Evolutionary conservation across 2,888 invertebrate genomes (phyloP).

Genomic region (Smittia sp.): DNA sequence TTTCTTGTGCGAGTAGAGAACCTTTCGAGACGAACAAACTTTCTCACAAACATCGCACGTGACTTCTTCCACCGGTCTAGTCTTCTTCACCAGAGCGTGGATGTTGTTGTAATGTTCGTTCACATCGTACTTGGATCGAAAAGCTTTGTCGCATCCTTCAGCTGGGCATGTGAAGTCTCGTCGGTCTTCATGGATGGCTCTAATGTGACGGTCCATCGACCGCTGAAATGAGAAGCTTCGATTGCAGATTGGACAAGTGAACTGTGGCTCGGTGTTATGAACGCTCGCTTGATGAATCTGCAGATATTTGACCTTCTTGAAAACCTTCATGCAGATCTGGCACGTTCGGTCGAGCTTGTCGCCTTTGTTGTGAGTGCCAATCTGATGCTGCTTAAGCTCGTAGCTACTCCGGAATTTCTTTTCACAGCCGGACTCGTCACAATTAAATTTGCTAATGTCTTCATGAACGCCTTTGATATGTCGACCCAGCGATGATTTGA

Average conservation of each 20-base stretch:
- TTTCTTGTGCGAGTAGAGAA: constrained; percentile 18
- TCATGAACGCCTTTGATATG: background rate
- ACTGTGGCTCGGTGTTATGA: background rate
- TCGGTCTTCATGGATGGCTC: constrained; percentile 23
- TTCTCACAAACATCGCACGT: constrained; percentile 25
- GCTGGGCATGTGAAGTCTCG: constrained; percentile 8
- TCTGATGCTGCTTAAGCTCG: background rate
- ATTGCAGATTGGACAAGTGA: constrained; percentile 9
- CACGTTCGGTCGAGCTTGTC: background rate
- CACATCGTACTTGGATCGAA: background rate
- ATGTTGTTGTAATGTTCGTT: constrained; percentile 19
- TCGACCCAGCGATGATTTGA: background rate
- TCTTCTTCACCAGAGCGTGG: background rate
- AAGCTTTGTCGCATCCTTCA: background rate
- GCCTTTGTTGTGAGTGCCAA: background rate
- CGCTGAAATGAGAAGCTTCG: constrained; percentile 3
- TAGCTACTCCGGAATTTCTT: background rate
- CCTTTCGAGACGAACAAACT: constrained; percentile 14
- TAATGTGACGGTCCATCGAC: constrained; percentile 7
- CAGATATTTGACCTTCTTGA: background rate
- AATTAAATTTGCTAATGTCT: background rate
- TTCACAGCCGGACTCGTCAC: background rate
- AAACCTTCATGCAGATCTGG: background rate
- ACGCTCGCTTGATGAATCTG: background rate
- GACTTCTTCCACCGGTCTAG: background rate